A percentile compares a stretch with the other conserved stretches of the same genome.
These are phyloP conservation scores for Pammene aurita DNA, from an alignment of 2,888 invertebrate genomes.

Conservation along the genomic window DNA sequence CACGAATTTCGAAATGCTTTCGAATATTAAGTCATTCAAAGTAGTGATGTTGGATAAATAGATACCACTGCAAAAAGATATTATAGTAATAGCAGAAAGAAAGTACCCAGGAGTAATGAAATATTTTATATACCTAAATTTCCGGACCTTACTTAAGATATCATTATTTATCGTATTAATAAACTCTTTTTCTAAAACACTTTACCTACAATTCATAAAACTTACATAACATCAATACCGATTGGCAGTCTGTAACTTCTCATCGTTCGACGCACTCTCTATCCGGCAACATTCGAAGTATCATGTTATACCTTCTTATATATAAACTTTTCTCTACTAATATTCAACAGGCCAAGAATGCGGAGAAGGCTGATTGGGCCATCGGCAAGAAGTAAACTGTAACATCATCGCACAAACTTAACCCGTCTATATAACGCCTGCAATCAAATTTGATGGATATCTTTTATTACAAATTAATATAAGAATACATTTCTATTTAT, in stretches of 20 bases:
- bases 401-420: constrained; percentile 48
- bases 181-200: not conserved
- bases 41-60: too few species aligned
- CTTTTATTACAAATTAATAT: constrained; percentile 63
- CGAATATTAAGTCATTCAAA: too few species aligned
- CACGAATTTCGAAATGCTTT: too few species aligned
- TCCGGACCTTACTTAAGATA: too few species aligned
- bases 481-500: constrained; percentile 66
- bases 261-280: not conserved
- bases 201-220: not conserved
- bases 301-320: constrained; percentile 3
- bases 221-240: constrained; percentile 9
- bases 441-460: constrained; percentile 58
- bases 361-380: constrained; percentile 89
- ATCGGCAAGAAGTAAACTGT: constrained; percentile 83
- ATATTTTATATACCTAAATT: too few species aligned
- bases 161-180: too few species aligned
- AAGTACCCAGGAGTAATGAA: too few species aligned
- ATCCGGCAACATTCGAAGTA: not conserved
- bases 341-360: constrained; percentile 89
- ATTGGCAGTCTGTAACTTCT: constrained; percentile 8
- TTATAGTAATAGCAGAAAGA: too few species aligned
- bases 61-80: too few species aligned
- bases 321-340: constrained; percentile 49
- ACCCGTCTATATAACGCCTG: constrained; percentile 53